Percentiles rank a stretch among this genome's conserved stretches.
Evolutionary conservation across 2,113 vertebrate species (phyloP).

Genomic region (Ploceus nigricollis): DNA sequence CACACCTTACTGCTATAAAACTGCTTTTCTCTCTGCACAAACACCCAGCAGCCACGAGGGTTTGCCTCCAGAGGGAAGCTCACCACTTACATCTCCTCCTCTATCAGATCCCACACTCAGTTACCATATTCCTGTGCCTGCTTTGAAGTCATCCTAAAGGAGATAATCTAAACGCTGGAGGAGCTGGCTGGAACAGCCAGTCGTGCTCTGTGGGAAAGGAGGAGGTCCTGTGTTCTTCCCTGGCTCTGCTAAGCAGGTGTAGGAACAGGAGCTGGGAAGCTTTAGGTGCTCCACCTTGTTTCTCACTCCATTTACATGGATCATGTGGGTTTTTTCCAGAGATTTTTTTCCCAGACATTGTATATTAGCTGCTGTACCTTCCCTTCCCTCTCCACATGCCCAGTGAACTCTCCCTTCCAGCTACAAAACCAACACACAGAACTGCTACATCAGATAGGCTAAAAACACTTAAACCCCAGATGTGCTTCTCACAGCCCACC

Average conservation of each 20-base stretch:
- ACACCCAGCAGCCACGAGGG: background rate
- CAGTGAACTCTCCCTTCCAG: background rate
- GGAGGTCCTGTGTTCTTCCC: background rate
- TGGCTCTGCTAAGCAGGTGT: background rate
- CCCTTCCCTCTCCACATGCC: background rate
- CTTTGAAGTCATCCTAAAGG: background rate
- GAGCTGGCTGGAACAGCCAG: background rate
- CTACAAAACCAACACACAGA: background rate
- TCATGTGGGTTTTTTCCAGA: background rate
- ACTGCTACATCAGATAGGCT: background rate
- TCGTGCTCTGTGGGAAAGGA: background rate
- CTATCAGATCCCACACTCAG: background rate
- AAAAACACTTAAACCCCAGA: background rate
- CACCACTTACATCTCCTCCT: background rate
- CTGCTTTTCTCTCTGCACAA: background rate
- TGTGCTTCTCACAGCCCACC: background rate
- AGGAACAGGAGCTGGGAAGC: background rate
- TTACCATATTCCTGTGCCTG: background rate
- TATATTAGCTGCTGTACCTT: background rate
- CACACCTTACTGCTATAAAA: background rate
- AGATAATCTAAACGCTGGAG: background rate
- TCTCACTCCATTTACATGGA: background rate
- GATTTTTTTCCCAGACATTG: background rate
- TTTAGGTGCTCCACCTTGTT: background rate
- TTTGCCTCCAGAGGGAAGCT: background rate